A percentile compares a stretch with the other conserved stretches of the same genome.
These are phyloP conservation scores for Gambusia affinis DNA, from an alignment of 2,113 vertebrate genomes.

Conservation along the genomic window DNA sequence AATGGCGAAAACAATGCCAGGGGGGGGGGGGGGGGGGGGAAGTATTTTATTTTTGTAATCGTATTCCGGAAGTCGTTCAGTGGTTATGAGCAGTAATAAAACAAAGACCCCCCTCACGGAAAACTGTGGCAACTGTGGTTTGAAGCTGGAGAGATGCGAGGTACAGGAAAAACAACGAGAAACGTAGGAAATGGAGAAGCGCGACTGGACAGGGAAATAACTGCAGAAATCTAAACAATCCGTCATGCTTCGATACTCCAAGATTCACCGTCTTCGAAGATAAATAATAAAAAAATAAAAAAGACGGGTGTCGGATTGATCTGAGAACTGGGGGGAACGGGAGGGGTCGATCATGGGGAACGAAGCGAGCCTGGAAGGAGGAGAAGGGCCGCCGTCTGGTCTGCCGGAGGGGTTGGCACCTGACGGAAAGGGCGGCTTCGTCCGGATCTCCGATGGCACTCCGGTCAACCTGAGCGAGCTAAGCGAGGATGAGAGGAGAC, in stretches of 20 bases:
- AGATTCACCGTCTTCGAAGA: constrained; percentile 43
- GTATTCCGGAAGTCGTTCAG: constrained; percentile 32
- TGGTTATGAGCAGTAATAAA: constrained; percentile 29
- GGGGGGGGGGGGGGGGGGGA: no score
- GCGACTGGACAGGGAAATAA: constrained; percentile 28
- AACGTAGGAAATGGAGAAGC: constrained; percentile 15
- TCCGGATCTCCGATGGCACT: constrained; percentile 81
- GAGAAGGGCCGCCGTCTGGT: constrained; percentile 83
- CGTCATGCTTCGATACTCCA: constrained; percentile 60
- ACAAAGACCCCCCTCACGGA: constrained; percentile 59
- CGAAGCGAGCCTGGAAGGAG: constrained; percentile 93
- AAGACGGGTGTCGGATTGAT: constrained; percentile 40
- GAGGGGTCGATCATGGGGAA: constrained; percentile 91
- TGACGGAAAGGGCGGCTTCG: constrained; percentile 84
- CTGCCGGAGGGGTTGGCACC: constrained; percentile 86
- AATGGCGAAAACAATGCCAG: no score
- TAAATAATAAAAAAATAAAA: constrained; percentile 43
- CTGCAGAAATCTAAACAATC: constrained; percentile 43
- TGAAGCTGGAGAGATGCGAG: constrained; percentile 73
- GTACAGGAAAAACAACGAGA: constrained; percentile 60
- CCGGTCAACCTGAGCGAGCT: constrained; percentile 89
- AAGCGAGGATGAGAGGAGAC: constrained; percentile 91
- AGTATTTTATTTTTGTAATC: constrained; percentile 51
- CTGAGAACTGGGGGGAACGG: constrained; percentile 51
- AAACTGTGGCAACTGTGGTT: constrained; percentile 65